Base-by-base conservation (phyloP, 2,797 vertebrate genomes). In the Lacerta viridis region DNA sequence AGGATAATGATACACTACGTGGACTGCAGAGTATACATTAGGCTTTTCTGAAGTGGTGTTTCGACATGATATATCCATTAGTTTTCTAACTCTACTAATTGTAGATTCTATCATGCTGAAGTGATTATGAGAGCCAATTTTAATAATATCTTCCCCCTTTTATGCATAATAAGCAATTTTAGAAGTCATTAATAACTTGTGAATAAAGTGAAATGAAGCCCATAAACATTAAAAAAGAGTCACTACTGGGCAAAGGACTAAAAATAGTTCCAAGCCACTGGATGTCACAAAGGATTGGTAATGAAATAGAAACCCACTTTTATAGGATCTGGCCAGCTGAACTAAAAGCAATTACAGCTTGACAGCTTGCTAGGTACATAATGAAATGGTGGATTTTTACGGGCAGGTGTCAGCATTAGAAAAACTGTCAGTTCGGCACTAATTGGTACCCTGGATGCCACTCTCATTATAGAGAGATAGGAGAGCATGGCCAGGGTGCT, bases 361-460 rank as follows among this genome's bases (percentile, higher is more conserved):
- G 85, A 91, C 71, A 90, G 75, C 64, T 86, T 90, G 59, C 86
- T 92, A 72, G 87, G 2, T 69, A 68, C 66, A 46, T 66, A 80
- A 92, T 91, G 85, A 87, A 87, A 66, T 78, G 84, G 78, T 92
- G 85, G 86, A 25, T 89, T 88, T 87, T 92, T 90, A 87, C 64
- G 88, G 91, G 88, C 95, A 95, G 94, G 93, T 95, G 94, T 93
- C 93, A 88, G 85, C 25, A 86, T 90, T 88, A 91, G 78, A 82
- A 93, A 92, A 94, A 93, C n/a, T 75, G 93, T 92, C 92, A 33
- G 18, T 74, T 80, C 36, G 33, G 41, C 59, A 77, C 43, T 77
- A 95, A 95, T 95, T 94, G 93, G 68, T 91, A 77, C 1, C 71
- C 89, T 92, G 84, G 83, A 86, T 93, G 92, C 87, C 87, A 95